These are phyloP conservation scores for Timandra comae DNA, from an alignment of 2,888 invertebrate genomes.

Conservation along the genomic window DNA sequence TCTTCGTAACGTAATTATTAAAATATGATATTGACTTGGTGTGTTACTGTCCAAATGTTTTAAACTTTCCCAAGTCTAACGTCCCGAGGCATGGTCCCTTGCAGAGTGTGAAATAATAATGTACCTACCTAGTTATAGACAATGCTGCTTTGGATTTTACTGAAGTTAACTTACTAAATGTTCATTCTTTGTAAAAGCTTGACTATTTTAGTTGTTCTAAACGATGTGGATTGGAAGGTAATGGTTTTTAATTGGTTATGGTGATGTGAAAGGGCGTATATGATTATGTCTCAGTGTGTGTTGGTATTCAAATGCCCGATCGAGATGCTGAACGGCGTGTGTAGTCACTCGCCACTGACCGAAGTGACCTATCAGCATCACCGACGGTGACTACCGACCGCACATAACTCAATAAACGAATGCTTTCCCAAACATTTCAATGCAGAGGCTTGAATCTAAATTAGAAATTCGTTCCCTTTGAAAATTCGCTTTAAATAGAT, in stretches of 20 bases:
- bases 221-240: constrained; percentile 76
- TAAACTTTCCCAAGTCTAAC: constrained; percentile 47
- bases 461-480: constrained; percentile 42
- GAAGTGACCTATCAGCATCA: constrained; percentile 72
- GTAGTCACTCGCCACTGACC: constrained; percentile 52
- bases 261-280: constrained; percentile 71
- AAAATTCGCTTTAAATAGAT: constrained; percentile 60
- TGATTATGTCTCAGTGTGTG: constrained; percentile 75
- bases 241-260: constrained; percentile 73
- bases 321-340: constrained; percentile 71
- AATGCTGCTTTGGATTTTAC: constrained; percentile 62
- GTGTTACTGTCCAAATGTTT: constrained; percentile 39
- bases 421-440: constrained; percentile 24
- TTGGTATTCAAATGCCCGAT: constrained; percentile 85
- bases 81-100: constrained; percentile 65
- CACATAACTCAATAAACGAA: constrained; percentile 36
- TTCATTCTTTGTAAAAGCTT: constrained; percentile 71
- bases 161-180: constrained; percentile 67
- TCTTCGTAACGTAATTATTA: constrained; percentile 41
- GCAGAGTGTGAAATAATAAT: constrained; percentile 61
- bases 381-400: constrained; percentile 66
- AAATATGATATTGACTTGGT: constrained; percentile 43
- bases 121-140: constrained; percentile 48
- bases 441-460: constrained; percentile 47
- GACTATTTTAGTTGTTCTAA: constrained; percentile 70